Base-by-base conservation (phyloP, 2,113 vertebrate genomes). In the Coryphaenoides rupestris region DNA sequence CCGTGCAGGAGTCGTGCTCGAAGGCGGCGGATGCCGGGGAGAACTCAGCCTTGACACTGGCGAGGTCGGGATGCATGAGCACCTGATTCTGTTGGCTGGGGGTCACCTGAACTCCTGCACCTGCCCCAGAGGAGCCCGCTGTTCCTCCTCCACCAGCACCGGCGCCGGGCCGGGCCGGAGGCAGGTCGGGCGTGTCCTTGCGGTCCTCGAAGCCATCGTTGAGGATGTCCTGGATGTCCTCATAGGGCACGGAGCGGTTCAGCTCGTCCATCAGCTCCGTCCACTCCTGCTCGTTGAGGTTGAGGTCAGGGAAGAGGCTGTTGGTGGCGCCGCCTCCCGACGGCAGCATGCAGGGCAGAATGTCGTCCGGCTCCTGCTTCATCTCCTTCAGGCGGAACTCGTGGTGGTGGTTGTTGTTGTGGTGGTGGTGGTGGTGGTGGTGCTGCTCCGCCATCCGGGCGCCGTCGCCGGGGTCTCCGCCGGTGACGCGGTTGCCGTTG, bases 151-250 rank as follows among this genome's bases (percentile, higher is more conserved):
- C 33, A 12, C 33, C 6, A 12, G 9, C 33, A 12, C 70, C 62
- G 0, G 3, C 60, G 0, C 23, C 24, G 13, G 71, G 63, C 0
- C 75, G 86, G 67, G 91, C 72, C 9, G 92, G 84, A 2, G 88
- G 82, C 70, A 94, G 80, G 71, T 98, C 96, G 5, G 85, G 83
- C 16, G 84, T 83, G 66, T 98, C 97, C 69, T 96, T 98, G 68
- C 96, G 95, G 66, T 98, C 95, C 75, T 95, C 97, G 7, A 99
- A 98, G 63, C 95, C 93, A 0, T 96, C 95, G 1, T 91, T 96
- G 19, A 99, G 95, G n/a, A 99, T 93, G 83, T 98, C 96, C 90
- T 98, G 95, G 89, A 98, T 97, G 85, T 98, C 97, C 81, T 96
- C 95, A 33, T 97, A 95, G 0, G 92, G 92, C 77, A 98, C 95